Percentiles rank a stretch among this genome's conserved stretches.
phyloP scores from a whole-genome alignment of 2,888 invertebrate species.

The Acronicta alni region DNA sequence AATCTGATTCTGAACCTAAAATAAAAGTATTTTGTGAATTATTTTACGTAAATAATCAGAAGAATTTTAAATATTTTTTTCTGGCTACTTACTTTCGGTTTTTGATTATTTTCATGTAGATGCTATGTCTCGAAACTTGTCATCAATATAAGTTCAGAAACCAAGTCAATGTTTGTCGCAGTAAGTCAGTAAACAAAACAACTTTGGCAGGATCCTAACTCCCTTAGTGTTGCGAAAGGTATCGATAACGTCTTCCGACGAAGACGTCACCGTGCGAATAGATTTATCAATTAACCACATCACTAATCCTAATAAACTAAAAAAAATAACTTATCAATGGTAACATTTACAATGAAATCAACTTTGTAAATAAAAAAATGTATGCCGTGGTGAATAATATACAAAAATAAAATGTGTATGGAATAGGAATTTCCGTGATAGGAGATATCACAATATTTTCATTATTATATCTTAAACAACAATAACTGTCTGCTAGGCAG shows the following conservation, averaged over 20 bases:
- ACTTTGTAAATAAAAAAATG: slow-evolving; percentile 74
- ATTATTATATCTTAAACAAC: slow-evolving; percentile 72
- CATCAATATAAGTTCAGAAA: slow-evolving; percentile 11
- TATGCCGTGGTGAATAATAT: slow-evolving; percentile 79
- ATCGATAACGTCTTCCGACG: slow-evolving; percentile 36
- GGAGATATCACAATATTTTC: slow-evolving; percentile 84
- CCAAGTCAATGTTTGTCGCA: slow-evolving; percentile 37
- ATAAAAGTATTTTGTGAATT: not conserved
- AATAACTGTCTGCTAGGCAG: slow-evolving; percentile 73
- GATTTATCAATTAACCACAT: slow-evolving; percentile 61
- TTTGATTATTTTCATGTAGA: not conserved
- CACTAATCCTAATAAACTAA: slow-evolving; percentile 67
- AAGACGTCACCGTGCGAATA: slow-evolving; percentile 50
- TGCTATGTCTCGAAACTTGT: not conserved
- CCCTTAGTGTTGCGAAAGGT: slow-evolving; percentile 49
- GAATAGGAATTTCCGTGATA: slow-evolving; percentile 86
- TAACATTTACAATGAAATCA: slow-evolving; percentile 87
- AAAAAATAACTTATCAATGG: slow-evolving; percentile 87
- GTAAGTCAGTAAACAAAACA: slow-evolving; percentile 56
- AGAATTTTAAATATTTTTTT: too few species aligned
- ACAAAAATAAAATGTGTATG: slow-evolving; percentile 85
- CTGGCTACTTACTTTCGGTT: not conserved
- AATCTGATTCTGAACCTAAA: not conserved
- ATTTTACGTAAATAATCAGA: slow-evolving; percentile 4
- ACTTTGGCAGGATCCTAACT: slow-evolving; percentile 72